Evolutionary conservation across 2,888 invertebrate species (phyloP), one percentile per base, ranked within the genome.

Genomic region (Aelia acuminata): DNA sequence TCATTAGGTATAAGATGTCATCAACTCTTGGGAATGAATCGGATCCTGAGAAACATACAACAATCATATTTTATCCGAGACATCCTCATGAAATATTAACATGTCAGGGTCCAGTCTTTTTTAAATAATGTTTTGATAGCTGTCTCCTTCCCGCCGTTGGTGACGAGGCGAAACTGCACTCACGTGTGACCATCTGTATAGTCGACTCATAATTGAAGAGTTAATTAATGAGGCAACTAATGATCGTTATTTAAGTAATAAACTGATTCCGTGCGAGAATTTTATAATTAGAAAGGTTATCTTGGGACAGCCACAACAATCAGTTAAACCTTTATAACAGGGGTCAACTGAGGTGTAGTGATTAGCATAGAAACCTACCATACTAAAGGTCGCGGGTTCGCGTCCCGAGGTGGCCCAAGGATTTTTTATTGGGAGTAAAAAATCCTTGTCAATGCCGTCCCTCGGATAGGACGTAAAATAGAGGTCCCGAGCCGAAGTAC

Each of bases 71-170:
- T 70, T 70, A 70, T 70, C 63, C 7, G 43, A 43, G 80, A 80
- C 43, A n/a, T 43, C 20, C 43, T 22, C 39, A 43, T 80, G 80
- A 80, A 80, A 80, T 80, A 80, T 80, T 80, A 80, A 80, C 80
- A 80, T 80, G 80, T 80, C 80, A 39, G 63, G 80, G 43, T 80
- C 43, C 80, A 47, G 22, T 18, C 43, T 80, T 43, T 80, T 80
- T 80, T 80, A 43, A 80, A 80, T 80, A 80, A 47, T 80, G 80
- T 39, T 80, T 47, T 39, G 80, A 80, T 35, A 70, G 63, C 31
- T 70, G 63, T 70, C 63, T 31, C 63, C 63, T 70, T 70, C 63
- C 31, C 35, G 5, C 7, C 31, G 63, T 35, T 18, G 63, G 20
- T 70, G 63, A 70, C 63, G 35, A 35, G 31, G 63, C 63, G 31